A percentile compares a stretch with the other conserved stretches of the same genome.
Evolutionary conservation across 2,113 vertebrate genomes (phyloP).

Genomic region (Malaclemys terrapin): DNA sequence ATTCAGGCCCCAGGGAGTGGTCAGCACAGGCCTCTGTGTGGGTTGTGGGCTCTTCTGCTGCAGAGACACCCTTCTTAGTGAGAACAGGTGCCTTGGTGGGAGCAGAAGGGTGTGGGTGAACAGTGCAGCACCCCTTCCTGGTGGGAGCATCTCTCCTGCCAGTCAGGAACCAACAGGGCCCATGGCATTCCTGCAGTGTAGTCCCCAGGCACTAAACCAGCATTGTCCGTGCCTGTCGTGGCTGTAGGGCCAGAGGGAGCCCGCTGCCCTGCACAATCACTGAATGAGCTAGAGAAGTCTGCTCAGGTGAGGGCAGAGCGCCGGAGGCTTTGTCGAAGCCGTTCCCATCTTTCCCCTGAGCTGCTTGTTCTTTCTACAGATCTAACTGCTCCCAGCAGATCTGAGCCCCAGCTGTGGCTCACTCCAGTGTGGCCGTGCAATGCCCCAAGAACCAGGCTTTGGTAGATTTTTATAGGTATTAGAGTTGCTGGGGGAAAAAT

Average conservation of each 20-base stretch:
- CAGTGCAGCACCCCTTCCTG: neutral
- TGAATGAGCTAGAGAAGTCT: neutral
- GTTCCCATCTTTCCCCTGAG: neutral
- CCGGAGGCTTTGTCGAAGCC: neutral
- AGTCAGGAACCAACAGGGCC: neutral
- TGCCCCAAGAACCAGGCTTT: neutral
- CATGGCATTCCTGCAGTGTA: neutral
- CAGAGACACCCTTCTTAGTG: neutral
- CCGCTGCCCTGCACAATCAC: neutral
- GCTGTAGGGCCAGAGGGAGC: neutral
- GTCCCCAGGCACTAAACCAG: neutral
- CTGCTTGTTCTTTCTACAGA: neutral
- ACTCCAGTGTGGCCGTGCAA: neutral
- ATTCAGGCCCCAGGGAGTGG: neutral
- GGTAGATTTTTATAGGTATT: neutral
- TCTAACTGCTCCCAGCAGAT: neutral
- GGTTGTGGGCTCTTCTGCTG: neutral
- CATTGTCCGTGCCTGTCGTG: rapidly evolving
- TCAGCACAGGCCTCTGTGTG: neutral
- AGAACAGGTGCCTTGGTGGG: neutral
- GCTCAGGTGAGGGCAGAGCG: neutral
- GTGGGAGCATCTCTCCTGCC: neutral
- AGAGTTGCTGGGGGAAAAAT: neutral
- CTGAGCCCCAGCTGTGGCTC: neutral
- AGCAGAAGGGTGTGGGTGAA: neutral